These are phyloP conservation scores for Exaiptasia diaphana DNA, from an alignment of 64 coral and sea anemone species.

Conservation along the genomic window DNA sequence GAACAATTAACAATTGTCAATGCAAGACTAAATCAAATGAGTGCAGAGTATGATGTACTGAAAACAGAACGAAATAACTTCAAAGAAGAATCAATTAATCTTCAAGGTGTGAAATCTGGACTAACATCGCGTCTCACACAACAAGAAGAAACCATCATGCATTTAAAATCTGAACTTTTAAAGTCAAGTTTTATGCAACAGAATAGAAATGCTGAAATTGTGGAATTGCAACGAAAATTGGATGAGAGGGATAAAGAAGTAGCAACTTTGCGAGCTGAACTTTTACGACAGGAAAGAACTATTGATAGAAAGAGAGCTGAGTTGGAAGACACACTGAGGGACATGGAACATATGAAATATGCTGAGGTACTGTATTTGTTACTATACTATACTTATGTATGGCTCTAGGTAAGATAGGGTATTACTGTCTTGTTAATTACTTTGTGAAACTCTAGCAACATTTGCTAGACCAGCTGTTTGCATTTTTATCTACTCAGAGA, in stretches of 20 bases:
- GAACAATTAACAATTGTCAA: constrained; percentile 88
- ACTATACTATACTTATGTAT: too few species aligned
- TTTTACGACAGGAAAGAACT: constrained; percentile 72
- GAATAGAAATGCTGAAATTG: constrained; percentile 57
- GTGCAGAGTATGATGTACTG: constrained; percentile 76
- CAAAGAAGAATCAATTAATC: constrained; percentile 84
- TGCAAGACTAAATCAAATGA: constrained; percentile 73
- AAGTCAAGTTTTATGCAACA: constrained; percentile 84
- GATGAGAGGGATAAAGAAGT: constrained; percentile 84
- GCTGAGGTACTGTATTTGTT: too few species aligned
- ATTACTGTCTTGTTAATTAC: too few species aligned
- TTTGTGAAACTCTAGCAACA: too few species aligned
- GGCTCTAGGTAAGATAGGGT: too few species aligned
- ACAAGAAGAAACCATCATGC: constrained; percentile 93
- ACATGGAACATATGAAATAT: constrained; percentile 69
- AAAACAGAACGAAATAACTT: constrained; percentile 86
- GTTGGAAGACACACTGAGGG: constrained; percentile 65
- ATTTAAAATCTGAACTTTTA: constrained; percentile 81
- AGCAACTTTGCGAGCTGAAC: constrained; percentile 67
- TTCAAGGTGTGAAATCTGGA: constrained; percentile 85
- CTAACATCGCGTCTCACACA: constrained; percentile 68
- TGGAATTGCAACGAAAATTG: constrained; percentile 66
- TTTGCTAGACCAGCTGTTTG: too few species aligned
- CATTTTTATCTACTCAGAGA: too few species aligned
- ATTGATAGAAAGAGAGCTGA: constrained; percentile 84